Percentiles rank a stretch among this genome's conserved stretches.
phyloP scores from a whole-genome alignment of 2,888 invertebrate species.

The Rhyacophila evoluta region DNA sequence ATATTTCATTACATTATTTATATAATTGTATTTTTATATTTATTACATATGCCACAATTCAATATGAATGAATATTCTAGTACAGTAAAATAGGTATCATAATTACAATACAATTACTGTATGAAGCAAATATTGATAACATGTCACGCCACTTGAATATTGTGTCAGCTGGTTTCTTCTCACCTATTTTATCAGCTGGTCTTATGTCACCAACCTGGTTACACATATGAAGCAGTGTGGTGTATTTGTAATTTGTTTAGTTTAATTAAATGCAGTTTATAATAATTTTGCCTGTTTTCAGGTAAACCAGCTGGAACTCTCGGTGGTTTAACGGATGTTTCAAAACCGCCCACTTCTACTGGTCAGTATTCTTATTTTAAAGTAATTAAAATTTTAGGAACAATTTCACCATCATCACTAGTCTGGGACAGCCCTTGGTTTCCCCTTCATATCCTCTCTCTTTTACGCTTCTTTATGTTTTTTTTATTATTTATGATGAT shows the following conservation, averaged over 20 bases:
- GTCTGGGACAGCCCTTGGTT: no score
- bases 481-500: no score
- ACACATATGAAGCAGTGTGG: no score
- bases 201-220: no score
- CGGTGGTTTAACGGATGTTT: conserved; percentile 55
- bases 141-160: not conserved
- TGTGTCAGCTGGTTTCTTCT: not conserved
- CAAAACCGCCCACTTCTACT: conserved; percentile 56
- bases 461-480: no score
- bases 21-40: not conserved
- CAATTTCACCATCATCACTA: no score
- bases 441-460: no score
- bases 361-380: conserved; percentile 33
- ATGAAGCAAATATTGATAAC: not conserved
- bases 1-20: not conserved
- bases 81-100: not conserved
- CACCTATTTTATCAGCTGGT: not conserved
- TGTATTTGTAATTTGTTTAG: not conserved
- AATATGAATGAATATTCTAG: not conserved
- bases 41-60: not conserved
- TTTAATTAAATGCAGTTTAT: no score
- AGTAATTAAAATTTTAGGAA: no score
- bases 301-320: conserved; percentile 46
- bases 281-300: no score
- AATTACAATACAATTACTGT: not conserved